Percentiles rank a stretch among this genome's conserved stretches.
Conservation (phyloP, 2,888 invertebrate genomes). For the Trachelus troglodyta region DNA sequence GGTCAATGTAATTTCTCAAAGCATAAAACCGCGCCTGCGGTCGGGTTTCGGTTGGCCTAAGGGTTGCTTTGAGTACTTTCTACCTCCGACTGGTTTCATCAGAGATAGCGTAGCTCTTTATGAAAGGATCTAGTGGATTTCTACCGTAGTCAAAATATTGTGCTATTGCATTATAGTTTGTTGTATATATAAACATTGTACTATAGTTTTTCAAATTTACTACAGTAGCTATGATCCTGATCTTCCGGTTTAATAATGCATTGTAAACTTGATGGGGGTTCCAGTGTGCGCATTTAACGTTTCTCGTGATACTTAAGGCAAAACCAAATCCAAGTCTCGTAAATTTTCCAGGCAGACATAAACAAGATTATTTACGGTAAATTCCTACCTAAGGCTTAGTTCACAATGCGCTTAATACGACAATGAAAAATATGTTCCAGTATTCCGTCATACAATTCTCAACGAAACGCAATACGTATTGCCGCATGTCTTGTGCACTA, state of each 20-base stretch:
- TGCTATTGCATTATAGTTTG: neutral
- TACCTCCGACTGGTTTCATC: neutral
- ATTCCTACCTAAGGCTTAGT: neutral
- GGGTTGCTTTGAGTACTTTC: neutral
- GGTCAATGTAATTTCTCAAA: neutral
- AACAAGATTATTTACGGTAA: neutral
- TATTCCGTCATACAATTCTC: neutral
- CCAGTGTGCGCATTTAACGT: neutral
- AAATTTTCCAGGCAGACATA: neutral
- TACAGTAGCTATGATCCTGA: neutral
- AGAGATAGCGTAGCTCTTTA: neutral
- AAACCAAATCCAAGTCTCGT: neutral
- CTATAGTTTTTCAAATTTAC: neutral
- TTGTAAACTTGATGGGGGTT: neutral
- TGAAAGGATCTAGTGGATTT: neutral
- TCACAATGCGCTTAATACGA: neutral
- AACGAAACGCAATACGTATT: neutral
- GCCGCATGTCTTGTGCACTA: neutral
- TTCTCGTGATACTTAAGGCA: neutral
- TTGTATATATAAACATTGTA: neutral
- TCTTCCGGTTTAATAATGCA: neutral
- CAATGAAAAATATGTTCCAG: neutral
- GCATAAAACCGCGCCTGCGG: neutral
- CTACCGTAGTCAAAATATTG: neutral
- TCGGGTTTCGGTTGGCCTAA: neutral